These are phyloP conservation scores for Eilema griseolum DNA, from an alignment of 2,888 invertebrate species.

Conservation along the genomic window DNA sequence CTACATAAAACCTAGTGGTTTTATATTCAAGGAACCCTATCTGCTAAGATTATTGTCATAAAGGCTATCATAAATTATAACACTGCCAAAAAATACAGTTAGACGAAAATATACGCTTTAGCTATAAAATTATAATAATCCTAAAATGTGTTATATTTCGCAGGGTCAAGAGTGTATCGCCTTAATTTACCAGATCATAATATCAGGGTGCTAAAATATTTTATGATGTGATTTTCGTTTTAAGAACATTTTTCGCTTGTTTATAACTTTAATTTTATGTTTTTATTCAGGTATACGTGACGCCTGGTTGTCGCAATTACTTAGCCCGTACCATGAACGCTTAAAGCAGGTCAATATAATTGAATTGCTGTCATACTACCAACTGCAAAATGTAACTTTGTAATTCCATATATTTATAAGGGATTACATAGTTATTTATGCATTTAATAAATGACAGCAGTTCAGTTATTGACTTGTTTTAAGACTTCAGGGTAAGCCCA, in stretches of 20 bases:
- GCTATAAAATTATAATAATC: conserved; percentile 50
- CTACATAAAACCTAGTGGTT: conserved; percentile 25
- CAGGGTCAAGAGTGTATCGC: conserved; percentile 37
- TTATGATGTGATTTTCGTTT: conserved; percentile 20
- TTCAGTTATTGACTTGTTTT: too few species aligned
- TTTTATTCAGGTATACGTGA: background rate
- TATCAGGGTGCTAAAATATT: conserved; percentile 45
- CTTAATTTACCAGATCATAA: conserved; percentile 33
- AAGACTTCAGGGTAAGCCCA: too few species aligned
- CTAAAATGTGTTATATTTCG: conserved; percentile 27
- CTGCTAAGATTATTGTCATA: conserved; percentile 44
- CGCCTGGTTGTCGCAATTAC: background rate
- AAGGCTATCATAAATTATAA: conserved; percentile 46
- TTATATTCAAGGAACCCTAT: conserved; percentile 28
- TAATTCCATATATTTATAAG: too few species aligned
- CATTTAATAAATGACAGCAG: too few species aligned
- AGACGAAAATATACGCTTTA: conserved; percentile 27
- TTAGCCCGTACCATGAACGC: too few species aligned
- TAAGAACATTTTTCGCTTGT: background rate
- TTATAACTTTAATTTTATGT: background rate
- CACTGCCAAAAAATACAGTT: conserved; percentile 32
- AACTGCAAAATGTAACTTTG: too few species aligned
- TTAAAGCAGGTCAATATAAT: too few species aligned
- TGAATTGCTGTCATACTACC: too few species aligned
- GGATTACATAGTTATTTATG: too few species aligned